Base-by-base conservation (phyloP, 2,888 invertebrate species). In the Fissipunctia ypsillon region DNA sequence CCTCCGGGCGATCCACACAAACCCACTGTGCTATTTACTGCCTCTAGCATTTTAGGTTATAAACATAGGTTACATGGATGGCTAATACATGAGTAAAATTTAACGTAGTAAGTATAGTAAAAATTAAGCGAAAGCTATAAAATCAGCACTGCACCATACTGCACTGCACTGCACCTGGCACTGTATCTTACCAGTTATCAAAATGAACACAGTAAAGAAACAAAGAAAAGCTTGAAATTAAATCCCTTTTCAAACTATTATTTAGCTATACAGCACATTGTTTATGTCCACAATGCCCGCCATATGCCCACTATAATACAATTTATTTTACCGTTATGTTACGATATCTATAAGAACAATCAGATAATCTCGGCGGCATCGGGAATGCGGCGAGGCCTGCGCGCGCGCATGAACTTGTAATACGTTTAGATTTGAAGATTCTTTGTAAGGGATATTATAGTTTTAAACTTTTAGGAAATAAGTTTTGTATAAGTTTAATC, bases 281-380 rank as follows among this genome's bases (percentile, higher is more conserved):
- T 73, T 79, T 81, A 48, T 79, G 68, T 48, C 73, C 57, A 84
- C 80, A 73, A 69, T 56, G 56, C 69, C 35, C 41, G 65, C 31
- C 56, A 52, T 56, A 65, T 10, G 22, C 19, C 59, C 35, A 65
- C 76, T 64, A 82, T 87, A 86, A 87, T 76, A 86, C 86, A 86
- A 84, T 87, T 84, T 87, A 87, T 78, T 79, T 77, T 82, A 86
- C 86, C 82, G 86, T 84, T 87, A 86, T 72, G 0, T 43, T 9
- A 72, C 78, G 48, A 67, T 84, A 87, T 86, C 86, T 84, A 38
- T 81, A 61, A 77, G 76, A 75, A 85, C 84, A 76, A 86, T 87
- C 86, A 73, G 82, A 83, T 86, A 83, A 86, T 86, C 86, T 87
- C 68, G 67, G 60, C 63, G 64, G 67, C 73, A 81, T 82, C 82